phyloP scores from a whole-genome alignment of 2,888 invertebrate genomes.

The Silvanus unidentatus region DNA sequence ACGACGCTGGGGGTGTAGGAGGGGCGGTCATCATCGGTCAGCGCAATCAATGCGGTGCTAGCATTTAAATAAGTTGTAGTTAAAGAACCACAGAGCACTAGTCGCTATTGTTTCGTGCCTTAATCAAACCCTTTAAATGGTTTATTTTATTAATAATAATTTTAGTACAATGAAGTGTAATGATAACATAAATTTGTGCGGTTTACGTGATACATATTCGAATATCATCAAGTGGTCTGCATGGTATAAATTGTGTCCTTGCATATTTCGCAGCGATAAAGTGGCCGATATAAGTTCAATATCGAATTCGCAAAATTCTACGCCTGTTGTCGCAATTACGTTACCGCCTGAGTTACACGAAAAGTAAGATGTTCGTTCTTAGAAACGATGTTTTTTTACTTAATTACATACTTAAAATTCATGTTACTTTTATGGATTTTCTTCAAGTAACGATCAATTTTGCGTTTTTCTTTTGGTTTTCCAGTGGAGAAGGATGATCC shows the following conservation, averaged over 20 bases:
- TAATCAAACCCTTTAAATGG: neutral
- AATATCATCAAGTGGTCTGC: conserved; percentile 4
- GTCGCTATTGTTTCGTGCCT: neutral
- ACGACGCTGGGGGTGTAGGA: neutral
- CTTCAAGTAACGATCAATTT: neutral
- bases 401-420: too few relatives aligned
- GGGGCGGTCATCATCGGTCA: conserved; percentile 34
- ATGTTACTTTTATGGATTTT: conserved; percentile 1
- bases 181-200: conserved; percentile 27
- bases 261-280: conserved; percentile 21
- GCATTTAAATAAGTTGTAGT: neutral
- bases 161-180: conserved; percentile 19
- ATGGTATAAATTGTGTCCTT: conserved; percentile 26
- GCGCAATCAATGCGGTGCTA: conserved; percentile 30
- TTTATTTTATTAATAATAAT: neutral
- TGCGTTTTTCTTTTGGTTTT: too few relatives aligned
- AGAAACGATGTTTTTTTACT: too few relatives aligned
- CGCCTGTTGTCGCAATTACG: conserved; percentile 38
- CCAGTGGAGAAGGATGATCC: too few relatives aligned
- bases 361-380: conserved; percentile 19
- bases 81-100: conserved; percentile 8
- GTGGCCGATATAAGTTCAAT: conserved; percentile 19
- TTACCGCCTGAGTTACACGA: conserved; percentile 24
- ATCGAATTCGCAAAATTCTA: conserved; percentile 16
- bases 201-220: conserved; percentile 19